Evolutionary conservation across 1,140 invertebrate genomes (phyloP).

Genomic region (Rhyzopertha dominica): DNA sequence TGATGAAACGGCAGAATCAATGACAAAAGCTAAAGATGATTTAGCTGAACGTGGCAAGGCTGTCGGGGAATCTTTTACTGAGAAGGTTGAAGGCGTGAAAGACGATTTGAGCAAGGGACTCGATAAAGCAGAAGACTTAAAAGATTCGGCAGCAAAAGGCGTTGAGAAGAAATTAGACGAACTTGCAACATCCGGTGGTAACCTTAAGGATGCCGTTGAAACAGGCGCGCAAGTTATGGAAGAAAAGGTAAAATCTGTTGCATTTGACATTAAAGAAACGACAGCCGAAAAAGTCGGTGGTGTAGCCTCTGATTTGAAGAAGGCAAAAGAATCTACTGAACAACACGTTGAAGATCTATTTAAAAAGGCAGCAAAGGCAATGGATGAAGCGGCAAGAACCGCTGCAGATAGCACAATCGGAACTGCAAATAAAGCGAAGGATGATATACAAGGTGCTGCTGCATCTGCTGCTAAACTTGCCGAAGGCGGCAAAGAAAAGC

Average conservation of each 20-base stretch:
- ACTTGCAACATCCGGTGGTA: no score
- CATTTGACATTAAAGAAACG: no score
- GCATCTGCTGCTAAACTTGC: no score
- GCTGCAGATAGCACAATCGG: constrained; percentile 1
- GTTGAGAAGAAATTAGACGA: no score
- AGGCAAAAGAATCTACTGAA: no score
- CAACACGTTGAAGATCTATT: background rate
- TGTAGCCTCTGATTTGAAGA: background rate
- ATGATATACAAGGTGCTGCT: no score
- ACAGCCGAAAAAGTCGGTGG: no score
- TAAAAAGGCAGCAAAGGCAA: background rate
- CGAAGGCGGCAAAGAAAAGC: no score
- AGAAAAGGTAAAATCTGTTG: constrained; percentile 8
- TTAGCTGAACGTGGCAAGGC: constrained; percentile 4
- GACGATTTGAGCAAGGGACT: background rate
- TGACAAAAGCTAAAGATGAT: constrained; percentile 13
- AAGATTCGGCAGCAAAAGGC: no score
- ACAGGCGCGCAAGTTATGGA: constrained; percentile 1
- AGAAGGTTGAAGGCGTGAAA: background rate
- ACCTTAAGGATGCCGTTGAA: constrained; percentile 2
- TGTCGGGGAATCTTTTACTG: background rate
- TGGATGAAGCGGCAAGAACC: background rate
- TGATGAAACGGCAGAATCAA: no score
- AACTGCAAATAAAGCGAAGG: no score
- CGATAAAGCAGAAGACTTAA: no score